These are phyloP conservation scores for Trinectes maculatus DNA, from an alignment of 2,113 vertebrate species.

Conservation along the genomic window DNA sequence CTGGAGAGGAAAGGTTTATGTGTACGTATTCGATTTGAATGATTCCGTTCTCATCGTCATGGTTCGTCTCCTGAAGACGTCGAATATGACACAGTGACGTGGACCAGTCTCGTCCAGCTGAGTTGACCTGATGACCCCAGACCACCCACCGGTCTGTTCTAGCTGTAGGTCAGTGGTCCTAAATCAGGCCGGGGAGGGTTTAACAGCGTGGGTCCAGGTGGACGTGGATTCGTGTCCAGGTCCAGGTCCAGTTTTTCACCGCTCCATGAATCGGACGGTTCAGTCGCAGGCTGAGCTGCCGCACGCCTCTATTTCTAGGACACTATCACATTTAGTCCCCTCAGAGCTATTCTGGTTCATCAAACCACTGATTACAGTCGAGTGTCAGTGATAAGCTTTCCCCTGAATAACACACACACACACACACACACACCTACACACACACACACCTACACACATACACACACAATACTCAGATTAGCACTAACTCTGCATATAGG, in stretches of 20 bases:
- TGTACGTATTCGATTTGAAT: not conserved
- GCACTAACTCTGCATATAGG: too few species aligned
- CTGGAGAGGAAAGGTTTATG: constrained; percentile 52
- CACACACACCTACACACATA: too few species aligned
- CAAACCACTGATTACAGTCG: constrained; percentile 75
- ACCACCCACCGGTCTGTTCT: constrained; percentile 11
- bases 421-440: too few species aligned
- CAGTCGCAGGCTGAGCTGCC: constrained; percentile 23
- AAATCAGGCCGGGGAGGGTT: not conserved
- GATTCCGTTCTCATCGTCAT: not conserved
- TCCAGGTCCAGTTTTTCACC: not conserved
- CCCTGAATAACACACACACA: too few species aligned
- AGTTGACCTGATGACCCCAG: constrained; percentile 43
- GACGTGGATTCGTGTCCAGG: not conserved
- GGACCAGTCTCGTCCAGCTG: constrained; percentile 21
- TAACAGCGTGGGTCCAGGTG: constrained; percentile 2
- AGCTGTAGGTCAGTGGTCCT: not conserved
- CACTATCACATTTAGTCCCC: constrained; percentile 73
- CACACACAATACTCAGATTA: too few species aligned
- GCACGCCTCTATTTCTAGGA: constrained; percentile 75
- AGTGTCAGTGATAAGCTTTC: constrained; percentile 57
- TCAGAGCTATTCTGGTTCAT: constrained; percentile 74
- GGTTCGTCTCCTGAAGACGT: constrained; percentile 15
- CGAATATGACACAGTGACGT: constrained; percentile 5
- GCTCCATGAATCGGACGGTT: not conserved